A percentile compares a stretch with the other conserved stretches of the same genome.
Conservation (phyloP, 2,888 invertebrate species). For the Osedax fenrisi region DNA sequence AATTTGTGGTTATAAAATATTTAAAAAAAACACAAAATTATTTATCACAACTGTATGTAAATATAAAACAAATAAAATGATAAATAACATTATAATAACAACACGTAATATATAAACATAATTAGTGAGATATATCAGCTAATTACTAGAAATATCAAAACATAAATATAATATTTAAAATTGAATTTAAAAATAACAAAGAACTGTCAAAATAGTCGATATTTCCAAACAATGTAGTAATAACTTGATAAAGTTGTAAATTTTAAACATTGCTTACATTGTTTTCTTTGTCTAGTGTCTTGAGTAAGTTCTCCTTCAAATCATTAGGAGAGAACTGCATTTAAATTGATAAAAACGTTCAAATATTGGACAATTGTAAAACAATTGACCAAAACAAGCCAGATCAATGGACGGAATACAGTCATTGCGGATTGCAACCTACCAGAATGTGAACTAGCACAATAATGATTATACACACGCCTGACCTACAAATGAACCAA, state of each 20-base stretch:
- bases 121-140: background rate
- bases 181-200: background rate
- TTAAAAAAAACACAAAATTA: too few species aligned
- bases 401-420: conserved; percentile 54
- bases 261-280: conserved; percentile 67
- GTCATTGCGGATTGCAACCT: conserved; percentile 41
- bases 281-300: conserved; percentile 89
- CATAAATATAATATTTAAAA: background rate
- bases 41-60: too few species aligned
- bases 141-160: background rate
- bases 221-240: conserved; percentile 16
- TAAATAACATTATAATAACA: background rate
- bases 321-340: conserved; percentile 58
- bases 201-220: conserved; percentile 27
- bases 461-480: background rate
- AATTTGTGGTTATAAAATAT: too few species aligned
- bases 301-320: conserved; percentile 87
- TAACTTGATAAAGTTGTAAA: background rate
- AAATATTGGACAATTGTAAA: conserved; percentile 52
- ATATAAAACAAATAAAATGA: background rate
- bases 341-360: conserved; percentile 51
- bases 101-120: background rate
- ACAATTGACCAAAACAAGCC: conserved; percentile 51
- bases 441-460: background rate
- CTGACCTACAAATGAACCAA: background rate